A percentile compares a stretch with the other conserved stretches of the same genome.
Conservation (phyloP, 2,888 invertebrate species). For the Drosophila yooni region DNA sequence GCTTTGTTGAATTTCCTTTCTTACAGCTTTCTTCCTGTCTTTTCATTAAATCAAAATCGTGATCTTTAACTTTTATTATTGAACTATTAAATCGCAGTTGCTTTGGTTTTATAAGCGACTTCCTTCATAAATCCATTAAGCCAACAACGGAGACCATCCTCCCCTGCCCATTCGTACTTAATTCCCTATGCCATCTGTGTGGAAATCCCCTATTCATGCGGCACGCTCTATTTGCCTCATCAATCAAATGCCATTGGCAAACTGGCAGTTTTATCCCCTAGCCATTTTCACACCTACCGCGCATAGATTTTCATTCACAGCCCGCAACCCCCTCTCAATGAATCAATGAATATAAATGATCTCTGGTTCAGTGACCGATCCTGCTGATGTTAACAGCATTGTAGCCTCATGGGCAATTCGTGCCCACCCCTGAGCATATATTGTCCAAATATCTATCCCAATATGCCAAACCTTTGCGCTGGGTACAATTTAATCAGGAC, state of each 20-base stretch:
- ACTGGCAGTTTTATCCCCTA: conserved; percentile 58
- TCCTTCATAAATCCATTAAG: conserved; percentile 65
- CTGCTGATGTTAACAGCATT: conserved; percentile 53
- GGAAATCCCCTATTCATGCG: conserved; percentile 65
- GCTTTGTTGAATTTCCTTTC: conserved; percentile 7
- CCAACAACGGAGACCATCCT: conserved; percentile 19
- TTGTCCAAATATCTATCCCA: conserved; percentile 47
- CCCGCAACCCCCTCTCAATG: conserved; percentile 30
- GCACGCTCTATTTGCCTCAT: conserved; percentile 75
- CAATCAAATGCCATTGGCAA: conserved; percentile 61
- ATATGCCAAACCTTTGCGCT: conserved; percentile 53
- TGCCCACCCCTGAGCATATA: conserved; percentile 45
- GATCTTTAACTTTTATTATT: conserved; percentile 40
- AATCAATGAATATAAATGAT: conserved; percentile 74
- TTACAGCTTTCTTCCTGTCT: conserved; percentile 22
- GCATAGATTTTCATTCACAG: conserved; percentile 32
- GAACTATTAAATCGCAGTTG: conserved; percentile 52
- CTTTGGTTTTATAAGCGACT: conserved; percentile 50
- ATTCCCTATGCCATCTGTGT: conserved; percentile 37
- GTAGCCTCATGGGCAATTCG: conserved; percentile 53
- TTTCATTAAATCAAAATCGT: conserved; percentile 1
- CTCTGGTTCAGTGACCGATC: conserved; percentile 62
- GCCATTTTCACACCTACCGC: conserved; percentile 66
- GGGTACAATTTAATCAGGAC: conserved; percentile 73
- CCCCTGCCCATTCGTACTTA: not conserved